Evolutionary conservation across 2,113 vertebrate genomes (phyloP), one percentile per base, ranked within the genome.

Genomic region (Albula goreensis): DNA sequence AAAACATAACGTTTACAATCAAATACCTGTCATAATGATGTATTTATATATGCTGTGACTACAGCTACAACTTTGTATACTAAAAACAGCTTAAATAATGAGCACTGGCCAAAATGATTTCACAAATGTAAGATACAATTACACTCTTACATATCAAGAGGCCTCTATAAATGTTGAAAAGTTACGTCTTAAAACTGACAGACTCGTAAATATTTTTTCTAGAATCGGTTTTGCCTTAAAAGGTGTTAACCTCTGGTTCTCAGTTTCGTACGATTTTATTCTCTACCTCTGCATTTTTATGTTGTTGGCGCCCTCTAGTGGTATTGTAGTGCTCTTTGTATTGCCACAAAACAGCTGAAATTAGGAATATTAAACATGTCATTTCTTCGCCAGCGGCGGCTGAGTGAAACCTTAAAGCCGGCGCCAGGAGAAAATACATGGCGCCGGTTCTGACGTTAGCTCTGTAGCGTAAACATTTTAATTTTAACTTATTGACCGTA

Each of bases 251-350:
- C 3, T 19, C 60, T 19, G 53, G 60, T 66, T 56, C 12, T 10
- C 53, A 56, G 17, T 19, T 66, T 19, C 17, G 60, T 22, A 19
- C 60, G 0, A 19, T 22, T 15, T 66, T 19, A 66, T 66, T 66
- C 60, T 19, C 17, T 66, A 19, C 19, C 60, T 19, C 3, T 7
- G 3, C 60, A 19, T 4, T 41, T 53, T 88, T 80, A 80, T 41
- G 83, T 77, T 82, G 17, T 79, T 81, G 78, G 63, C 50, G 86
- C 74, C 89, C 86, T 86, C 88, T 2, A 78, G 88, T 89, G 89
- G 85, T 49, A 6, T 2, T 2, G 41, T 4, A 78, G 0, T 52
- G 2, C 0, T 31, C 79, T 66, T 22, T 70, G 22, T 84, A 90
- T 63, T 91, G 79, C 92, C 88, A 51, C 52, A 19, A 19, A 74